Evolutionary conservation across 2,888 invertebrate genomes (phyloP), one percentile per base, ranked within the genome.

Genomic region (Teleiodes luculella): DNA sequence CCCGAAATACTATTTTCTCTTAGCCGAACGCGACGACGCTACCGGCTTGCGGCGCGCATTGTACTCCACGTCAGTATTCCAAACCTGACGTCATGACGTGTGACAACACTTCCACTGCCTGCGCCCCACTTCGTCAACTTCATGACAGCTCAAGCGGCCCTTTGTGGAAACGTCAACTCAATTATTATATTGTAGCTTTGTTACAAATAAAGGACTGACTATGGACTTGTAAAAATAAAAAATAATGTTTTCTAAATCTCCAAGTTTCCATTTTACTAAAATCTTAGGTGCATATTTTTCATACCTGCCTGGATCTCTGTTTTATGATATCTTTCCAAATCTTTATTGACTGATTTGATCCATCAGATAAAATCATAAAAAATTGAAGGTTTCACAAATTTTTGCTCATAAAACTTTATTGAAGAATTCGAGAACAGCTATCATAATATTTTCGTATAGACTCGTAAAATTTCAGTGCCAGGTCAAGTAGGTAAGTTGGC

Each of bases 11-110:
- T 66, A 57, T 65, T 58, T 62, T 67, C 20, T 18, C 20, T 18
- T 18, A 14, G 18, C 18, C 16, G 2, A 18, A n/a, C n/a, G n/a
- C 11, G 39, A 11, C 20, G 39, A 3, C 39, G 66, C 64, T 66
- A 69, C 68, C 28, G 37, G 31, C 72, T 69, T 68, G 67, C 62
- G 64, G 66, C 69, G 68, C 73, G 69, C 71, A 80, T 78, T 81
- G 77, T 81, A 63, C 68, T 61, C 67, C 65, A 62, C 68, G 39
- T 41, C 39, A 11, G 70, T 68, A 68, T 67, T 70, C 66, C 67
- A 60, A 30, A 41, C 1, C 48, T 35, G n/a, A 57, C 55, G 68
- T 72, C 69, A 74, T 75, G 70, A 70, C 67, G 65, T 67, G 67
- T 72, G 70, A 73, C 78, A 71, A 65, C 68, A 63, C 66, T 61